These are phyloP conservation scores for Monomorium pharaonis DNA, from an alignment of 1,140 invertebrate species.

Conservation along the genomic window DNA sequence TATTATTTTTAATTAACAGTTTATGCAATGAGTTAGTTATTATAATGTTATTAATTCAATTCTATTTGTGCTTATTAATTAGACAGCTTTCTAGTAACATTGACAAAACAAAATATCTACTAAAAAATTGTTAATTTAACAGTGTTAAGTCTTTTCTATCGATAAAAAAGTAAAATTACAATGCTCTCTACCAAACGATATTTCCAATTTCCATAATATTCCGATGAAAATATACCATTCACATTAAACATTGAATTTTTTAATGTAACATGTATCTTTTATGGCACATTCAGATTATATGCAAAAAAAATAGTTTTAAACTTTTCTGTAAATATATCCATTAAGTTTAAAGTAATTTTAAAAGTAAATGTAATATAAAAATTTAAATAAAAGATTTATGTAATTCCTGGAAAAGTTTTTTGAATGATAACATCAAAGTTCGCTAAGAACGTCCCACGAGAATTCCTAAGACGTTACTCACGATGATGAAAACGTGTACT, in stretches of 20 bases:
- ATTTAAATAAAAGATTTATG: too few relatives aligned
- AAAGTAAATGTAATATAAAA: too few relatives aligned
- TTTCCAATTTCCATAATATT: too few relatives aligned
- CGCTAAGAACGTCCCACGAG: neutral
- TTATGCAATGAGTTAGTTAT: neutral
- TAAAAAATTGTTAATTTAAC: neutral
- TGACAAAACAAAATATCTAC: neutral
- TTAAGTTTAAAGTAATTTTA: too few relatives aligned
- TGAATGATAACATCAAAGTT: conserved; percentile 30
- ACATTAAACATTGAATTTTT: too few relatives aligned
- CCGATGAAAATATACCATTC: too few relatives aligned
- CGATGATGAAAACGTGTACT: neutral
- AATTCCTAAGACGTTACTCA: conserved; percentile 26
- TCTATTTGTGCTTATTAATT: neutral
- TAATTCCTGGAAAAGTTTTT: neutral
- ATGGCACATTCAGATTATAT: too few relatives aligned
- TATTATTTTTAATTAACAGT: neutral
- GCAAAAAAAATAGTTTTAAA: too few relatives aligned
- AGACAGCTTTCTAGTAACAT: neutral
- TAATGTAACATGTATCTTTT: too few relatives aligned
- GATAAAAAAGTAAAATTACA: neutral
- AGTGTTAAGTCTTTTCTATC: neutral
- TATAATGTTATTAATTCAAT: neutral
- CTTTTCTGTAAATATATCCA: too few relatives aligned
- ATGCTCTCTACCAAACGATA: too few relatives aligned